Evolutionary conservation across 2,797 vertebrate species (phyloP), one percentile per base, ranked within the genome.

Genomic region (Lepidocolaptes lacrymiger): DNA sequence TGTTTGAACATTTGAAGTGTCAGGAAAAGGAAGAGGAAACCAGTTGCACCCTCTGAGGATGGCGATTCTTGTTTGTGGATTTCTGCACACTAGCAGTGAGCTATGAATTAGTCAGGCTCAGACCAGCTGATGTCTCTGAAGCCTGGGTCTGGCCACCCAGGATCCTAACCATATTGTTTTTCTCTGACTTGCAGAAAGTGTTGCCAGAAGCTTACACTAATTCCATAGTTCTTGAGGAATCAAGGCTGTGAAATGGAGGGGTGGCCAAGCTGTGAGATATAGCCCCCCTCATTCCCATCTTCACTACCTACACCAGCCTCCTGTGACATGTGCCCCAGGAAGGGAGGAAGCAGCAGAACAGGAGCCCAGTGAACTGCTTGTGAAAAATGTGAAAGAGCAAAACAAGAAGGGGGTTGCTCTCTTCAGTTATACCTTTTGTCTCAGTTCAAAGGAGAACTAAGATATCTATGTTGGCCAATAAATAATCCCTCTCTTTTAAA

Each of bases 111-210:
- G 36, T 28, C 36, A 66, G 41, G 34, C 24, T 79, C 28, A 75
- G 56, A 21, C 26, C 34, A 46, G 18, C 19, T 49, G 22, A 27
- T 62, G 30, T 63, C 49, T 91, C 39, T 63, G 48, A 85, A 96
- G 69, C 41, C 39, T 18, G 9, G 4, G 27, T 63, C 41, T 92
- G 51, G 59, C 54, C 51, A 41, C 14, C 9, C 54, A 49, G 27
- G 15, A 69, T 67, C 14, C 49, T 96, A 95, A 97, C 41, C 18
- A 27, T 63, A 5, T 5, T 74, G 48, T 72, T 95, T 89, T 75
- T 95, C 59, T 95, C 41, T 86, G 63, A 92, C 26, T 97, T 97
- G 63, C 86, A 97, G 92, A 96, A 89, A 84, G 92, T 36, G 48
- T 54, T 87, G 59, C 71, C 94, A 77, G 90, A 88, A 88, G 74